A percentile compares a stretch with the other conserved stretches of the same genome.
These are phyloP conservation scores for Zalophus californianus DNA, from an alignment of 2,797 vertebrate species.

Conservation along the genomic window DNA sequence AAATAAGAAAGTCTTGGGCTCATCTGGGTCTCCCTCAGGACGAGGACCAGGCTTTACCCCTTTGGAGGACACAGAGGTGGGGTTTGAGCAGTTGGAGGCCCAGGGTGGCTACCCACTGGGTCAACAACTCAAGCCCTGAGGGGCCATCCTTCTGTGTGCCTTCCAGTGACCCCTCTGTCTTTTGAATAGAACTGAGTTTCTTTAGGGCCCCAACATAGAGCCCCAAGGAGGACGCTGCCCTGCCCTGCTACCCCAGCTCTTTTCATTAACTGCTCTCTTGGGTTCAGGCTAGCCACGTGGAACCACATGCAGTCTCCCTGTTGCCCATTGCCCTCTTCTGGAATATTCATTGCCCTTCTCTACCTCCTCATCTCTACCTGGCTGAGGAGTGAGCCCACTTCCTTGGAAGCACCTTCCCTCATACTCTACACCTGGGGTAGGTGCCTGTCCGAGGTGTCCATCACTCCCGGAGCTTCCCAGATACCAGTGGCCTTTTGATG, in stretches of 20 bases:
- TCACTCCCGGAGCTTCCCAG: neutral
- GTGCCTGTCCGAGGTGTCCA: fast-evolving
- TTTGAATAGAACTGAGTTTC: neutral
- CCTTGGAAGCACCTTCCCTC: neutral
- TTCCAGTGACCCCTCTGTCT: neutral
- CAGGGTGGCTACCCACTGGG: neutral
- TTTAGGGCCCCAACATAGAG: neutral
- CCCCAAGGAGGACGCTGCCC: neutral
- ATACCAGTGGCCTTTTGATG: neutral
- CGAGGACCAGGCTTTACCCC: neutral
- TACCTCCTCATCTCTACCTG: neutral
- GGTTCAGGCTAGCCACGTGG: neutral
- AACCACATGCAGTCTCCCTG: neutral
- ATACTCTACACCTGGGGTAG: neutral
- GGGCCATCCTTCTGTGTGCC: neutral
- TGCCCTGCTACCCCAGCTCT: neutral
- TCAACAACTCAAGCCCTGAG: neutral
- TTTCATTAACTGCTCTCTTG: neutral
- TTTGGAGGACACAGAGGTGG: neutral
- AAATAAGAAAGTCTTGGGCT: neutral
- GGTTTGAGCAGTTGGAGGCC: neutral
- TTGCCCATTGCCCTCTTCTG: neutral
- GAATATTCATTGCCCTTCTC: neutral
- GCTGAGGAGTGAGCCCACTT: neutral
- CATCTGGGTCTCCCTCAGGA: neutral